Base-by-base conservation (phyloP, 2,113 vertebrate species). In the Macaca mulatta region DNA sequence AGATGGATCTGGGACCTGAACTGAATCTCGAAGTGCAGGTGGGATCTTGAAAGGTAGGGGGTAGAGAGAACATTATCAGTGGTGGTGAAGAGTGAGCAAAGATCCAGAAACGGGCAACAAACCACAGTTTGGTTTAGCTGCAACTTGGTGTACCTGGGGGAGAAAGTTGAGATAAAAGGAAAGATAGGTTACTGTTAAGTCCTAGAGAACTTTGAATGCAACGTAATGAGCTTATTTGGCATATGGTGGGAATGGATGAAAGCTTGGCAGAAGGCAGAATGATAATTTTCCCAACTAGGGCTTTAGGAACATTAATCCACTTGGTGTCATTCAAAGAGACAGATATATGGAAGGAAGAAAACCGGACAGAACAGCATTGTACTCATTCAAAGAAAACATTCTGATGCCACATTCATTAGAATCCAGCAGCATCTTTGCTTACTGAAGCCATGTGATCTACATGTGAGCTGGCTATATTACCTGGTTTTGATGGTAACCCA, bases 401-500 rank as follows among this genome's bases (percentile, higher is more conserved):
- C 27, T 52, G 38, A 22, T 14, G 38, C 1, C 30, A 8, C 55
- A 69, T 72, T 75, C 45, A n/a, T 61, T 85, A 70, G 59, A 32
- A 86, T 14, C 67, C 23, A 86, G 89, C 79, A 57, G 45, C 8
- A 12, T 8, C 69, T 85, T 23, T 45, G 40, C 52, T 13, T 45
- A 4, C 7, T 40, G 6, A 32, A 12, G 45, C 14, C 27, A 1
- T 1, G 12, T 6, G 6, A 5, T 13, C 38, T 35, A 4, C 1
- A 0, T 2, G 9, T 4, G 11, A 52, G 14, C 50, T 16, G 11
- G 3, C 35, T 17, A 8, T 35, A 0, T 2, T 10, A 2, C 1
- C 35, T 38, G 45, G 59, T 2, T 45, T 30, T 27, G 4, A 3
- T 4, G 11, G 18, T 4, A 59, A 13, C 11, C 6, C 2, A 8